Conservation (phyloP, 2,113 vertebrate species). For the Ursus arctos region DNA sequence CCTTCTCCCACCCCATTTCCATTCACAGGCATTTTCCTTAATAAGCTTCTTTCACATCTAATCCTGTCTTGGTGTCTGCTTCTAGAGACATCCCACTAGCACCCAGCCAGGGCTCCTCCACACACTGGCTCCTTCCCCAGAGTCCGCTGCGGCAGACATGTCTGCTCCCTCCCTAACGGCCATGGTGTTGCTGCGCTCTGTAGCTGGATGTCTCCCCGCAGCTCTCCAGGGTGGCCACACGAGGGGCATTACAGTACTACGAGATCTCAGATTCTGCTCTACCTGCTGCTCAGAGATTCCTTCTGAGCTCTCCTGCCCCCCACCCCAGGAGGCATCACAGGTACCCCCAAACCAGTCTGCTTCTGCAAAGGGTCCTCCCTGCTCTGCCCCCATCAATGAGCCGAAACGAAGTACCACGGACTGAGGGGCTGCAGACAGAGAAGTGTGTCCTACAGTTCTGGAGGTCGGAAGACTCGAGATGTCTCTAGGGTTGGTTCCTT, state of each 20-base stretch:
- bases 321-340: not conserved
- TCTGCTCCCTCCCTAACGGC: not conserved
- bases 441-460: not conserved
- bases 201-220: not conserved
- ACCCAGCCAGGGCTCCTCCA: too few species aligned
- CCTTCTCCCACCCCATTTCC: not conserved
- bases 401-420: too few species aligned
- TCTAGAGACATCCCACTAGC: not conserved
- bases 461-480: not conserved
- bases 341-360: too few species aligned
- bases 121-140: accelerated
- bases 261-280: not conserved
- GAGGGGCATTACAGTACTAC: not conserved
- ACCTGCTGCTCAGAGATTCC: not conserved
- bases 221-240: not conserved
- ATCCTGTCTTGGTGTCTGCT: not conserved
- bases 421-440: not conserved
- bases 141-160: accelerated
- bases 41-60: not conserved
- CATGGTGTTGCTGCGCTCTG: not conserved
- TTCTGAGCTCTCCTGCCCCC: not conserved
- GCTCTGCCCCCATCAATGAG: not conserved
- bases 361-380: not conserved
- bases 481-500: too few species aligned
- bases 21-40: not conserved